Conservation (phyloP, 2,797 vertebrate species). For the Argentina silus region DNA sequence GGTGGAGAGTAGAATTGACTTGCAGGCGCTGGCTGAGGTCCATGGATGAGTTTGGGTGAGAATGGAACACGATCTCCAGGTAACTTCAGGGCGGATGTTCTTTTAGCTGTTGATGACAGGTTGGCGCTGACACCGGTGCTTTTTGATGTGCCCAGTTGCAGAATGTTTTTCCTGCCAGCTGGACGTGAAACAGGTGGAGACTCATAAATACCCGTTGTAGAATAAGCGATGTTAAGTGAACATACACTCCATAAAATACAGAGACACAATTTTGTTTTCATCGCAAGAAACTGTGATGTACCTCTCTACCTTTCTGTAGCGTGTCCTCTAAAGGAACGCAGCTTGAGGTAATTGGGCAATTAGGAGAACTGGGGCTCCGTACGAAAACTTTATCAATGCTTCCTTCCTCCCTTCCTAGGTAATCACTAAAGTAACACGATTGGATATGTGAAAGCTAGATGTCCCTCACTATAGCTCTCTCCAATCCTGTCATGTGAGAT, state of each 20-base stretch:
- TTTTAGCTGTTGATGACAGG: neutral
- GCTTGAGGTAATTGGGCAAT: slow-evolving; percentile 57
- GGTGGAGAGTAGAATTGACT: neutral
- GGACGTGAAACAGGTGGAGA: slow-evolving; percentile 1
- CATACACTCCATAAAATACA: slow-evolving; percentile 51
- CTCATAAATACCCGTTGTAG: slow-evolving; percentile 16
- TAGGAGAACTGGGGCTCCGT: neutral
- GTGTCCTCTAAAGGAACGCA: slow-evolving; percentile 25
- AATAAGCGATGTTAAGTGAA: slow-evolving; percentile 30
- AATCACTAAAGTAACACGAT: neutral
- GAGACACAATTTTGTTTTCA: slow-evolving; percentile 58
- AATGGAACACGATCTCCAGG: neutral
- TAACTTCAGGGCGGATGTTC: neutral
- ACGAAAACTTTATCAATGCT: neutral
- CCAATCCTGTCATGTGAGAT: too few relatives aligned
- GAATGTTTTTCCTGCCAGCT: neutral
- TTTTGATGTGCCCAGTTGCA: slow-evolving; percentile 7
- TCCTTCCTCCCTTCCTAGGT: neutral
- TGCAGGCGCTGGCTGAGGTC: neutral
- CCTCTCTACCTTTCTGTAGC: slow-evolving; percentile 13
- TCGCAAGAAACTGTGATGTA: slow-evolving; percentile 40
- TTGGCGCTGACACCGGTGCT: neutral
- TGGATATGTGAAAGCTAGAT: neutral
- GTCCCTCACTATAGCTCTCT: neutral
- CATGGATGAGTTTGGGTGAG: neutral